Evolutionary conservation across 2,888 invertebrate species (phyloP).

Genomic region (Drosophila meridionalis): DNA sequence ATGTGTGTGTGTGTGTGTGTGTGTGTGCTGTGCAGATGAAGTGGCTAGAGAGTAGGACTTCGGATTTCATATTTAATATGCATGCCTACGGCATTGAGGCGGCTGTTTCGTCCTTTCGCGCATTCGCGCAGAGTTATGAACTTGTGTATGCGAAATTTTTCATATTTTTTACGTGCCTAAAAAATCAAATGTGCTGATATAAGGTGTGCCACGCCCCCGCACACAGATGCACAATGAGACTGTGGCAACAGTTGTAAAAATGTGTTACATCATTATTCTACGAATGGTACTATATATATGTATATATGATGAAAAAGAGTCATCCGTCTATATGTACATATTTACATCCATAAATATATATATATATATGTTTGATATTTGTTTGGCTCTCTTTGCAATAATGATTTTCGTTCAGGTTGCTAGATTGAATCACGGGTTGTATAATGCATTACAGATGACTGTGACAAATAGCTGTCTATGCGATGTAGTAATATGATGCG

Average conservation of each 20-base stretch:
- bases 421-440: background rate
- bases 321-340: background rate
- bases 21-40: conserved; percentile 43
- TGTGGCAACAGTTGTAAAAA: conserved; percentile 56
- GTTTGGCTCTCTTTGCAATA: background rate
- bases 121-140: conserved; percentile 64
- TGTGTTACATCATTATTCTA: conserved; percentile 53
- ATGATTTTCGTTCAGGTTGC: no score
- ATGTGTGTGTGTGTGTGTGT: background rate
- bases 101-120: conserved; percentile 33
- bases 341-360: background rate
- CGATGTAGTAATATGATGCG: no score
- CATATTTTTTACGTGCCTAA: conserved; percentile 76
- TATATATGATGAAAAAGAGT: background rate
- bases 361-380: background rate
- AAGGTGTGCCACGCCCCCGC: conserved; percentile 24
- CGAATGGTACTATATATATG: background rate
- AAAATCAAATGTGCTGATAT: conserved; percentile 53
- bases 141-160: conserved; percentile 69
- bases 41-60: conserved; percentile 35
- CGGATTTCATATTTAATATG: conserved; percentile 67
- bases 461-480: background rate
- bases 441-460: background rate
- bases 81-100: conserved; percentile 63
- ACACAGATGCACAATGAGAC: conserved; percentile 11